Conservation (phyloP, 2,888 invertebrate species). For the Luperina nickerlii region DNA sequence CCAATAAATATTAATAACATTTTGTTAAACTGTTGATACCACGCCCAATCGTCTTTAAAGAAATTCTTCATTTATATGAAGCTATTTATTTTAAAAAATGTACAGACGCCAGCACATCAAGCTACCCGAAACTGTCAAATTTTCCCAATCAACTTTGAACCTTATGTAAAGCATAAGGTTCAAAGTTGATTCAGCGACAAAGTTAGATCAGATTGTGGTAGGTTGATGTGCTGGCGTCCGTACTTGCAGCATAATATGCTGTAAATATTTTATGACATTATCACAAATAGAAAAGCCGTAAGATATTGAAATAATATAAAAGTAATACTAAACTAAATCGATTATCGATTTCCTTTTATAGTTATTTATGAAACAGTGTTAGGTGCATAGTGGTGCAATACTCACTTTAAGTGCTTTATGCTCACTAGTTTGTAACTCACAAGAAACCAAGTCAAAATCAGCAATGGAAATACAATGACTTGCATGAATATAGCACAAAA, state of each 20-base stretch:
- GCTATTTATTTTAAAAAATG: not conserved
- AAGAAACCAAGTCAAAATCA: not conserved
- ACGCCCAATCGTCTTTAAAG: not conserved
- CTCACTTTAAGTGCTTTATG: not conserved
- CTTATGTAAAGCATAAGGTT: too few species aligned
- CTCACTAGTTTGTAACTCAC: not conserved
- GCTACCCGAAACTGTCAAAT: too few species aligned
- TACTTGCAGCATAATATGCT: not conserved
- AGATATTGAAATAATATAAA: slow-evolving; percentile 3
- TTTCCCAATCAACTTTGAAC: too few species aligned
- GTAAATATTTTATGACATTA: not conserved
- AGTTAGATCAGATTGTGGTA: too few species aligned
- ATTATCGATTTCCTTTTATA: not conserved
- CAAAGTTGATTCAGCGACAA: too few species aligned
- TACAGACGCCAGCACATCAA: too few species aligned
- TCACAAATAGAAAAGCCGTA: not conserved
- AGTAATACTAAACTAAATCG: not conserved
- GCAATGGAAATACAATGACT: slow-evolving; percentile 1
- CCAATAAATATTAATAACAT: not conserved
- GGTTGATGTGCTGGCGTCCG: too few species aligned
- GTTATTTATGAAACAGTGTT: not conserved
- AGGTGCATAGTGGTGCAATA: slow-evolving; percentile 6
- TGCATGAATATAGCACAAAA: not conserved
- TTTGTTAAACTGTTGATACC: not conserved
- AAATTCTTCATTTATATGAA: not conserved